Evolutionary conservation across 2,797 vertebrate genomes (phyloP), one percentile per base, ranked within the genome.

Genomic region (Oreonectes daqikongensis): DNA sequence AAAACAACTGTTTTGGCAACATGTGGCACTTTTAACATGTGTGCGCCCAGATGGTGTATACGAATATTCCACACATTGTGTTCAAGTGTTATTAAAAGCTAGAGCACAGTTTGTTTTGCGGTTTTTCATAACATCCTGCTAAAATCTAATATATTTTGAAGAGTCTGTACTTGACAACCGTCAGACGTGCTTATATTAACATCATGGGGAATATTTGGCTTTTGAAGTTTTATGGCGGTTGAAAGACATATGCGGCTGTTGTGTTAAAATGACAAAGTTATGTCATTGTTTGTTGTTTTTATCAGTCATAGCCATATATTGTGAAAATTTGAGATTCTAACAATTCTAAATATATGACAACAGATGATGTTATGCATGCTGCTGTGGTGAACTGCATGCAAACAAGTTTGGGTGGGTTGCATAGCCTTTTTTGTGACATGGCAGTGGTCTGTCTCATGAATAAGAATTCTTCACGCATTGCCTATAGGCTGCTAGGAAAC

Each of bases 1-100:
- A 68, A 76, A 68, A 48, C 52, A 59, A 60, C 28, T 50, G 74
- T 69, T 68, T 61, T 38, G 14, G 42, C 42, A 60, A 76, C 20
- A 75, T 66, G 38, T 59, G 61, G 67, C 28, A 10, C 53, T 30
- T 9, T 48, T 55, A 76, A 48, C 70, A 72, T 61, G 53, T 69
- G 65, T 26, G 67, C 5, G 44, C 18, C 53, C 74, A 76, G 53
- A 69, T 76, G 74, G 74, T 38, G 46, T 42, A 22, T 14, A 26
- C 28, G 44, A 60, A 38, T 6, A 38, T 14, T 60, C 48, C 48
- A 50, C 42, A 40, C 65, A 69, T 17, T 38, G 38, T 68, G 63
- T 24, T 68, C 14, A 8, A 28, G 14, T 15, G 40, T 55, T 68
- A 76, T 68, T 68, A 68, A 76, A 68, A 76, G 53, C 40, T 8